Percentiles rank a stretch among this genome's conserved stretches.
phyloP scores from a whole-genome alignment of 2,888 invertebrate species.

The Metellina segmentata region DNA sequence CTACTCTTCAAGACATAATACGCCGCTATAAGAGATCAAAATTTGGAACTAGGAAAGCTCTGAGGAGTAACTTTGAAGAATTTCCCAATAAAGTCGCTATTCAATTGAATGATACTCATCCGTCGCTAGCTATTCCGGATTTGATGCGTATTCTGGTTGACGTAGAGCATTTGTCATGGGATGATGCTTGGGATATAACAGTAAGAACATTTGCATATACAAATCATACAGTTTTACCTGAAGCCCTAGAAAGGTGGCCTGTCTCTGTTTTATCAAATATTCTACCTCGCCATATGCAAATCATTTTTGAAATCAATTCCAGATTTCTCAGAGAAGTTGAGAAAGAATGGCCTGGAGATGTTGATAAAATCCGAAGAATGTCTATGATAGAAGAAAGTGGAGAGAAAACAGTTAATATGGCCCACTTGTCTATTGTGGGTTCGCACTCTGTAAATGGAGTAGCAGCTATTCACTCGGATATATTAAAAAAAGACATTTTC shows the following conservation, averaged over 20 bases:
- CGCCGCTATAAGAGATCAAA: conserved; percentile 96
- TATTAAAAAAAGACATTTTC: conserved; percentile 88
- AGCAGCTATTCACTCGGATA: conserved; percentile 97
- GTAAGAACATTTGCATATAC: conserved; percentile 96
- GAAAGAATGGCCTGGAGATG: conserved; percentile 87
- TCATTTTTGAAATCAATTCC: conserved; percentile 98
- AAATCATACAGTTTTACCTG: conserved; percentile 99
- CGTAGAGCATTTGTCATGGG: conserved; percentile 93
- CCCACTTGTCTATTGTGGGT: conserved; percentile 95
- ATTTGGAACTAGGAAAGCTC: conserved; percentile 93
- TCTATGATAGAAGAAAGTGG: conserved; percentile 97
- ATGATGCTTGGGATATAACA: conserved; percentile 95
- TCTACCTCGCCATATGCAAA: conserved; percentile 96
- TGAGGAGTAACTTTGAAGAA: conserved; percentile 91
- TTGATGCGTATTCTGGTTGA: conserved; percentile 96
- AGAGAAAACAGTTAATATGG: conserved; percentile 99
- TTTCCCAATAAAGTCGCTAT: conserved; percentile 97
- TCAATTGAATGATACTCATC: conserved; percentile 99
- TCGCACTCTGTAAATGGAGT: conserved; percentile 99
- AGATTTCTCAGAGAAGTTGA: conserved; percentile 84
- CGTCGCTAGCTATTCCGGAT: conserved; percentile 98
- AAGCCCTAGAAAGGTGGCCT: conserved; percentile 97
- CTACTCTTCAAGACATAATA: conserved; percentile 95
- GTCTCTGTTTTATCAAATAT: conserved; percentile 92
- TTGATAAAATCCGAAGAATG: conserved; percentile 85